Evolutionary conservation across 1,140 invertebrate species (phyloP), one percentile per base, ranked within the genome.

Genomic region (Rhyzopertha dominica): DNA sequence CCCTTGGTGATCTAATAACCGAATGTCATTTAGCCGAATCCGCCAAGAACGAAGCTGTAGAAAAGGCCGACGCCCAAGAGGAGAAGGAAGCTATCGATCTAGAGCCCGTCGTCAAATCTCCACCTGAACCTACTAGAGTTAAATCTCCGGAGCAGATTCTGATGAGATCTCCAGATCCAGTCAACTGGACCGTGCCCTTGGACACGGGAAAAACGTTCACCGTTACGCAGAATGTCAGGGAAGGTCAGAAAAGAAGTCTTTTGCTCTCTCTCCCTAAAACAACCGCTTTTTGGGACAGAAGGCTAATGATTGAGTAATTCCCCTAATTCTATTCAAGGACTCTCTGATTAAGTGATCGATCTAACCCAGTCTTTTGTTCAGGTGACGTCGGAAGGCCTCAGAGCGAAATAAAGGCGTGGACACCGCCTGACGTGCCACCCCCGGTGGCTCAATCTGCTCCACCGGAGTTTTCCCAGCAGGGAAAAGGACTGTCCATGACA

Each of bases 141-240:
- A 93, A 93, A 72, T 92, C 89, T 2, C 90, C 90, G 4, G 90
- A 94, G 68, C 88, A 92, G 65, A 85, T 90, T 70, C 81, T 90
- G 57, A 87, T 93, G 79, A 79, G 87, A 35, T 90, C 87, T 7
- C 89, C 89, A 4, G 88, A 91, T 68, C 87, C 88, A 37, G 90
- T 93, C 58, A 92, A 92, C 67, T 95, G 90, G 90, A 93, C 88
- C 14, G 90, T 95, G 42, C 89, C 90, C 32, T 74, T 94, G 51
- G 90, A 94, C 67, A 93, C 88, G 45, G 88, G 88, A 47, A 91
- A 90, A 74, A 90, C 87, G 5, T 91, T 93, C 68, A 91, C 88
- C 29, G 88, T 91, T 51, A 91, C 88, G 23, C 88, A 91, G 72
- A 91, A 90, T 71, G 85, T 91, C 52, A 81, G 83, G 68, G 85